Evolutionary conservation across 2,113 vertebrate species (phyloP).

Genomic region (Rynchops niger): DNA sequence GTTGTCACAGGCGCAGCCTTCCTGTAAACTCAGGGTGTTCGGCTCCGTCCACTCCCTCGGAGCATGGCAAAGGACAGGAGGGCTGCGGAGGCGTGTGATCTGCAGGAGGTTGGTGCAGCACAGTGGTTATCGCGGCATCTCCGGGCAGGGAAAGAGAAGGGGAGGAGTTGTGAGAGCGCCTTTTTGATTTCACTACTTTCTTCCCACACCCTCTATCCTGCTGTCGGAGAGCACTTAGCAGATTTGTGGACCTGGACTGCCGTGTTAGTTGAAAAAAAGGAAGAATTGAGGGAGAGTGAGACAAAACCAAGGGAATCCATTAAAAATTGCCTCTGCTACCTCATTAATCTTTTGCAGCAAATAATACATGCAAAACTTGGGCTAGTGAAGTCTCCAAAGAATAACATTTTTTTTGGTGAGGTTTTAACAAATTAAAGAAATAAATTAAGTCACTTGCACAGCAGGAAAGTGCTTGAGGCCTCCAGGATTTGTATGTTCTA

Average conservation of each 20-base stretch:
- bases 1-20: background rate
- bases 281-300: background rate
- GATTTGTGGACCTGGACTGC: slow-evolving; percentile 26
- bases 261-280: background rate
- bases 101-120: background rate
- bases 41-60: accelerated
- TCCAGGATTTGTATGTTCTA: slow-evolving; percentile 57
- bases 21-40: background rate
- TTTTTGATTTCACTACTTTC: background rate
- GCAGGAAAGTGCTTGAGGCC: slow-evolving; percentile 65
- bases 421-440: slow-evolving; percentile 81
- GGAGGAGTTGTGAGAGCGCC: background rate
- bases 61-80: background rate
- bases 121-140: background rate
- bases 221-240: slow-evolving; percentile 27
- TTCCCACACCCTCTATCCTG: background rate
- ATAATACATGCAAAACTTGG: slow-evolving; percentile 70
- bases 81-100: background rate
- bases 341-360: slow-evolving; percentile 76
- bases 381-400: slow-evolving; percentile 70
- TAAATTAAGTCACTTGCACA: slow-evolving; percentile 77
- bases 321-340: slow-evolving; percentile 71
- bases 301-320: slow-evolving; percentile 69
- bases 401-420: slow-evolving; percentile 66
- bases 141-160: background rate